phyloP scores from a whole-genome alignment of 2,888 invertebrate species.

The Metallyticus violacea region DNA sequence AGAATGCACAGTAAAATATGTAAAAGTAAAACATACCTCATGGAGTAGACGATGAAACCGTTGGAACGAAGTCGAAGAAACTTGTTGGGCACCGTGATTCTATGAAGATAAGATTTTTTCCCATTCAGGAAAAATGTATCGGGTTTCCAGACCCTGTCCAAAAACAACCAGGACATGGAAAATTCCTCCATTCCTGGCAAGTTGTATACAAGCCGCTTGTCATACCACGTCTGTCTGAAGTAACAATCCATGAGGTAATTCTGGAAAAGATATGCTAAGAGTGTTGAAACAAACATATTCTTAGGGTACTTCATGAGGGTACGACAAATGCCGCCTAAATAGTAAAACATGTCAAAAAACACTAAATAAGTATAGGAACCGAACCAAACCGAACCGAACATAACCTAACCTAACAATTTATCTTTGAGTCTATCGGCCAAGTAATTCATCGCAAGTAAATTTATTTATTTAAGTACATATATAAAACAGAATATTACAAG shows the following conservation, averaged over 20 bases:
- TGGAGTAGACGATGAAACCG: constrained; percentile 40
- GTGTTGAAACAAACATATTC: too few relatives aligned
- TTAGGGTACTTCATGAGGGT: too few relatives aligned
- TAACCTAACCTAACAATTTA: too few relatives aligned
- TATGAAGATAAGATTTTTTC: constrained; percentile 53
- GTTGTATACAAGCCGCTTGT: constrained; percentile 46
- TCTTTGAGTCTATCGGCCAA: too few relatives aligned
- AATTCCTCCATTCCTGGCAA: constrained; percentile 42
- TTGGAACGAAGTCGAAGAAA: constrained; percentile 43
- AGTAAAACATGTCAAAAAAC: too few relatives aligned
- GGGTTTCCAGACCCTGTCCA: constrained; percentile 58
- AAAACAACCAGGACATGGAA: constrained; percentile 53
- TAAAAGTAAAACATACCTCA: constrained; percentile 36
- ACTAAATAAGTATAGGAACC: too few relatives aligned
- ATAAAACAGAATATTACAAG: too few relatives aligned
- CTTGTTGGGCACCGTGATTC: constrained; percentile 54
- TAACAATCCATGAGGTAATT: constrained; percentile 48
- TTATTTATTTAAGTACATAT: too few relatives aligned
- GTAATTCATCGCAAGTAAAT: too few relatives aligned
- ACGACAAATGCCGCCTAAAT: too few relatives aligned
- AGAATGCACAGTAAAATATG: neutral
- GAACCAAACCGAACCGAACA: too few relatives aligned
- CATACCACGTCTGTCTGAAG: constrained; percentile 52
- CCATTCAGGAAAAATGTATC: constrained; percentile 57
- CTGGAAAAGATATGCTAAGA: constrained; percentile 36